phyloP scores from a whole-genome alignment of 2,113 vertebrate genomes.

The Phaetusa simplex region DNA sequence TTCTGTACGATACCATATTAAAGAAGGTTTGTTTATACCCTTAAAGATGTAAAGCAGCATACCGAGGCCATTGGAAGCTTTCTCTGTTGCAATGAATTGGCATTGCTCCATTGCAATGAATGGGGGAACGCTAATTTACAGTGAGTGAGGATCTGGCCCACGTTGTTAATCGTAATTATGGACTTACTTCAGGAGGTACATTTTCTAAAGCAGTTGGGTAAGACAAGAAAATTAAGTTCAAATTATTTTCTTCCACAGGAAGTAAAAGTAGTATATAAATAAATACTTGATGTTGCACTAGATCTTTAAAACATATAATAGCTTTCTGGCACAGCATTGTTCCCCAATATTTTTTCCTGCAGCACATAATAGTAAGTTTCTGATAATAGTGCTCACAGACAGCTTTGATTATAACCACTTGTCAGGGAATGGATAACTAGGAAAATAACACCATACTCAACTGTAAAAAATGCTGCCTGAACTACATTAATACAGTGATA shows the following conservation, averaged over 20 bases:
- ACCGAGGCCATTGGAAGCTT: not conserved
- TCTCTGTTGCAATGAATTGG: not conserved
- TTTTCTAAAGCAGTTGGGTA: conserved; percentile 54
- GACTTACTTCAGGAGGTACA: conserved; percentile 32
- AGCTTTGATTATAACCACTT: conserved; percentile 70
- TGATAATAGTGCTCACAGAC: conserved; percentile 67
- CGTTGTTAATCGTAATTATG: conserved; percentile 11
- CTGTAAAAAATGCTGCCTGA: conserved; percentile 50
- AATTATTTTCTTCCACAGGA: conserved; percentile 70
- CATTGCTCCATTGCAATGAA: not conserved
- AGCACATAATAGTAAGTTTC: conserved; percentile 60
- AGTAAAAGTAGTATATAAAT: conserved; percentile 61
- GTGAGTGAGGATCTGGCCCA: not conserved
- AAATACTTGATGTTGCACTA: conserved; percentile 56
- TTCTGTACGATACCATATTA: not conserved
- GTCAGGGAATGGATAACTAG: conserved; percentile 48
- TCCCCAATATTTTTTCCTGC: conserved; percentile 41
- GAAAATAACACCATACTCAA: conserved; percentile 66
- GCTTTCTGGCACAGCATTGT: conserved; percentile 51
- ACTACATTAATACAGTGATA: conserved; percentile 61
- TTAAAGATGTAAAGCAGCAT: not conserved
- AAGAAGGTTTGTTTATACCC: not conserved
- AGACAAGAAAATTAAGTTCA: conserved; percentile 69
- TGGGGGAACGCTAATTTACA: not conserved
- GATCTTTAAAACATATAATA: conserved; percentile 54